These are phyloP conservation scores for Planococcus citri DNA, from an alignment of 1,140 invertebrate species.

Conservation along the genomic window DNA sequence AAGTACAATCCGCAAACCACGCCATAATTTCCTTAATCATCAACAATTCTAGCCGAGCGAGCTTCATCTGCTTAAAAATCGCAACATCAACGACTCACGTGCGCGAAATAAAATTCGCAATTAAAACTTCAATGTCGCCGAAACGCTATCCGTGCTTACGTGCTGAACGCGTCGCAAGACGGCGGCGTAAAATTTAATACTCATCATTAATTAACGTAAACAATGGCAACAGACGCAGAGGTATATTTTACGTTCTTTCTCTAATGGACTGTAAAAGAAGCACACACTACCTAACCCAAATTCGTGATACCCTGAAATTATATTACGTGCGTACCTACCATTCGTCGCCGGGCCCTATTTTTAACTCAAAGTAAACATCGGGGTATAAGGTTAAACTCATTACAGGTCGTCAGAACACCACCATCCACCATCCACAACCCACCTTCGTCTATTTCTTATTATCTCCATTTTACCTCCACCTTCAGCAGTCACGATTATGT, in stretches of 20 bases:
- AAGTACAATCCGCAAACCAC: too few species aligned
- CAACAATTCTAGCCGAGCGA: too few species aligned
- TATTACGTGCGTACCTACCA: constrained; percentile 9
- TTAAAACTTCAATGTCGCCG: constrained; percentile 6
- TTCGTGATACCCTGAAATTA: constrained; percentile 11
- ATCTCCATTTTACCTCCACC: constrained; percentile 2
- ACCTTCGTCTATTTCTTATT: not conserved
- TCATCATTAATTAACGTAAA: constrained; percentile 19
- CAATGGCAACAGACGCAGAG: constrained; percentile 1
- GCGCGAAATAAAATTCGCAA: constrained; percentile 6
- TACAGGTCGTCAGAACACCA: constrained; percentile 9
- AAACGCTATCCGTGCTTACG: not conserved
- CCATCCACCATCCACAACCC: not conserved
- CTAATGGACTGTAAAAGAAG: constrained; percentile 13
- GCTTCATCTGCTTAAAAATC: too few species aligned
- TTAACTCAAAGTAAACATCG: constrained; percentile 13
- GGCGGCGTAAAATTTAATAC: not conserved
- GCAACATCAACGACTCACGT: not conserved
- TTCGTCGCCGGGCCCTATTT: not conserved
- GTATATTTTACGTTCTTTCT: constrained; percentile 13
- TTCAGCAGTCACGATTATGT: not conserved
- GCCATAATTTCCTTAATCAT: too few species aligned
- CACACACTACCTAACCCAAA: constrained; percentile 13
- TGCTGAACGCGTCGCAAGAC: not conserved
- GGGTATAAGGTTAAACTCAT: constrained; percentile 14